Evolutionary conservation across 23 tunicate species (phyloP).

Genomic region (Halocynthia roretzi): DNA sequence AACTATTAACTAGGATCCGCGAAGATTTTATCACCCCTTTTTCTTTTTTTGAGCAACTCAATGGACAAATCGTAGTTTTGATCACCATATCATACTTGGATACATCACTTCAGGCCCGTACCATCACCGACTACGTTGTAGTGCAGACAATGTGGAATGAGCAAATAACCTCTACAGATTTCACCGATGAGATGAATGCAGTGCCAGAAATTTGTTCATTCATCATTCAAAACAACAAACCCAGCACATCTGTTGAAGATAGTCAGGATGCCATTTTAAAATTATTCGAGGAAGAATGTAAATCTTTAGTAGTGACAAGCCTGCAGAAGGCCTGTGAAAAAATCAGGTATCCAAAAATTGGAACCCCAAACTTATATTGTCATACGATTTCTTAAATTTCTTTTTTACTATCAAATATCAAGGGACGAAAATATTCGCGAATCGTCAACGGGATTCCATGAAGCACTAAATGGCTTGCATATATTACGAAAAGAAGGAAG

Average conservation of each 20-base stretch:
- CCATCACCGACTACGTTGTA: neutral
- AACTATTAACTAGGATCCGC: too few relatives aligned
- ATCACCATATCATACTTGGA: constrained; percentile 7
- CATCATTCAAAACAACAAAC: constrained; percentile 4
- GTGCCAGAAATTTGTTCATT: constrained; percentile 3
- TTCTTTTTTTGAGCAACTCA: too few relatives aligned
- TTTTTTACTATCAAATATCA: too few relatives aligned
- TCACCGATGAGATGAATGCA: neutral
- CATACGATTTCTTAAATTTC: too few relatives aligned
- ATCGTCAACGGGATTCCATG: neutral
- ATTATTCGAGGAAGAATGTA: constrained; percentile 12
- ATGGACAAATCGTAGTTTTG: too few relatives aligned
- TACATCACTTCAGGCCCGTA: neutral
- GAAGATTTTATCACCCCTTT: too few relatives aligned
- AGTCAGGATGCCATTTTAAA: constrained; percentile 16
- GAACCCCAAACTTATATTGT: neutral
- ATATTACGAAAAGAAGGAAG: neutral
- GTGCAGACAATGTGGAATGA: too few relatives aligned
- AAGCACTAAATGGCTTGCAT: neutral
- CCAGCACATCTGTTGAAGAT: neutral
- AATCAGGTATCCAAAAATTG: neutral
- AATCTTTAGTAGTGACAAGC: neutral
- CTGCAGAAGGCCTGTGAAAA: neutral
- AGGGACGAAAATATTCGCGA: too few relatives aligned
- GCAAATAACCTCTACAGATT: too few relatives aligned